Evolutionary conservation across 2,113 vertebrate genomes (phyloP).

Genomic region (Hiodon alosoides): DNA sequence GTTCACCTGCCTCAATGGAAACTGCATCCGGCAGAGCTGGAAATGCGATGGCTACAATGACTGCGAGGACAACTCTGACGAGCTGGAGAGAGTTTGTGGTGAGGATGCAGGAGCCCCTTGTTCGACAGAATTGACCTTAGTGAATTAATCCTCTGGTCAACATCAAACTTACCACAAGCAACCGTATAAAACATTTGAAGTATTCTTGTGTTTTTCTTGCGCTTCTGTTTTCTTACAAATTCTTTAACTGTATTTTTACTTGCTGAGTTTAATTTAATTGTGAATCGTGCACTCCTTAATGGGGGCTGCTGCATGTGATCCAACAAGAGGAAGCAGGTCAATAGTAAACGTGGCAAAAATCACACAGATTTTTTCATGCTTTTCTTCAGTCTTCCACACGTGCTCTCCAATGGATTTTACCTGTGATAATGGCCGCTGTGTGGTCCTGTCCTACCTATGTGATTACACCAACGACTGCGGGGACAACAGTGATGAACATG

Average conservation of each 20-base stretch:
- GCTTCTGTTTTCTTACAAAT: too few relatives aligned
- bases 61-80: conserved; percentile 79
- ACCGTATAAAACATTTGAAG: too few relatives aligned
- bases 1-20: conserved; percentile 83
- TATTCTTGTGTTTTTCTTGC: too few relatives aligned
- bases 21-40: conserved; percentile 68
- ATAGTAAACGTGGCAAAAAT: too few relatives aligned
- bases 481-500: conserved; percentile 82
- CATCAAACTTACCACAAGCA: too few relatives aligned
- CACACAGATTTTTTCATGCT: neutral
- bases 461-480: conserved; percentile 86
- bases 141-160: too few relatives aligned
- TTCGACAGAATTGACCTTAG: neutral
- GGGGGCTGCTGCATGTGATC: too few relatives aligned
- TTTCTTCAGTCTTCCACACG: conserved; percentile 77
- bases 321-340: too few relatives aligned
- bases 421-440: conserved; percentile 78
- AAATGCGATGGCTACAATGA: conserved; percentile 77
- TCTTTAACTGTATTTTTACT: too few relatives aligned
- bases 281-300: too few relatives aligned
- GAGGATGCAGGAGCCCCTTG: conserved; percentile 42
- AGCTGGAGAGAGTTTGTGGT: conserved; percentile 86
- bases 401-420: conserved; percentile 77
- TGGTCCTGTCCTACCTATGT: conserved; percentile 70
- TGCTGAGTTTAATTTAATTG: too few relatives aligned